Percentiles rank a stretch among this genome's conserved stretches.
Evolutionary conservation across 1,140 invertebrate genomes (phyloP).

Genomic region (Hesperophylax magnus): DNA sequence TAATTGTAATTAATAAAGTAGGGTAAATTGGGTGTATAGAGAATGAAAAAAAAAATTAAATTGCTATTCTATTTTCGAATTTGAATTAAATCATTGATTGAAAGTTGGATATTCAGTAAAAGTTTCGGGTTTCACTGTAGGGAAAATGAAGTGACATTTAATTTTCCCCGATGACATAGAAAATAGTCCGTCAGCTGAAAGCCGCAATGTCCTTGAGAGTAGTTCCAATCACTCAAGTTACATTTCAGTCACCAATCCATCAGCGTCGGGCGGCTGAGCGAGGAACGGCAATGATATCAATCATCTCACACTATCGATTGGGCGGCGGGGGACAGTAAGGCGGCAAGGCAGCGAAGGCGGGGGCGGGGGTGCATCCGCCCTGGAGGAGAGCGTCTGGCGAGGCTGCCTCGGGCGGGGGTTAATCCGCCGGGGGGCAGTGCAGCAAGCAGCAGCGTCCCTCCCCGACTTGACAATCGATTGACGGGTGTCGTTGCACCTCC

Average conservation of each 20-base stretch:
- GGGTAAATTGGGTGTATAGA: too few relatives aligned
- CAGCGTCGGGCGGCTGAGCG: constrained; percentile 23
- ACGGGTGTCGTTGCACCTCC: constrained; percentile 63
- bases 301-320: constrained; percentile 55
- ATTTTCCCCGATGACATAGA: not conserved
- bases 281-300: constrained; percentile 50
- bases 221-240: constrained; percentile 34
- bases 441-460: not conserved
- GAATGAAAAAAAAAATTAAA: too few relatives aligned
- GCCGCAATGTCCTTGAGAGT: constrained; percentile 21
- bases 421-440: constrained; percentile 39
- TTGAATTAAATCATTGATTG: too few relatives aligned
- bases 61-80: too few relatives aligned
- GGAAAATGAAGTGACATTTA: not conserved
- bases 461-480: constrained; percentile 69
- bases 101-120: too few relatives aligned
- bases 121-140: not conserved
- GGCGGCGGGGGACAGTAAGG: constrained; percentile 38
- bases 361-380: constrained; percentile 35
- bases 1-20: too few relatives aligned
- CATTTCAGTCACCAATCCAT: constrained; percentile 39
- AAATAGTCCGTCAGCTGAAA: constrained; percentile 1
- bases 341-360: too few relatives aligned
- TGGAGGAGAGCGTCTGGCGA: constrained; percentile 39
- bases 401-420: constrained; percentile 6